phyloP scores from a whole-genome alignment of 2,113 vertebrate species.

The Labeo rohita region DNA sequence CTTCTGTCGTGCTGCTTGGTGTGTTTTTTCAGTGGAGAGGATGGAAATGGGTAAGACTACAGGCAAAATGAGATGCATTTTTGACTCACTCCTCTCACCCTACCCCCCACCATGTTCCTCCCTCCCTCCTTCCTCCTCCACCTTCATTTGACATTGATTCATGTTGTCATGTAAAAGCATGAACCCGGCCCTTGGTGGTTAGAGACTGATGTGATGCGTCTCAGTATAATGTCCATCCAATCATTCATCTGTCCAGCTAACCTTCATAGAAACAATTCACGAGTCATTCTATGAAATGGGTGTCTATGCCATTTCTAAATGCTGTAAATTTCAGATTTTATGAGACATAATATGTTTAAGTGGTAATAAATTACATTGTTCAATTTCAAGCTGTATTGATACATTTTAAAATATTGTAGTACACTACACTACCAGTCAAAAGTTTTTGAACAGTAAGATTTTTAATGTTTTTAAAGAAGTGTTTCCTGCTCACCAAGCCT shows the following conservation, averaged over 20 bases:
- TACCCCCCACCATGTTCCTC: not conserved
- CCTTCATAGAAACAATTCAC: not conserved
- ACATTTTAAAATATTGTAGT: not conserved
- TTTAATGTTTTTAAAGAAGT: too few relatives aligned
- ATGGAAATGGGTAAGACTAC: constrained; percentile 71
- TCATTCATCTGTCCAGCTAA: not conserved
- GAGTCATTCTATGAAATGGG: not conserved
- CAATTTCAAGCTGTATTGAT: not conserved
- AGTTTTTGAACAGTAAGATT: too few relatives aligned
- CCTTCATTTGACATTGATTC: constrained; percentile 58
- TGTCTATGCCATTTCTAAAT: not conserved
- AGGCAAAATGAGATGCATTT: constrained; percentile 40
- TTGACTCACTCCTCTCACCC: not conserved
- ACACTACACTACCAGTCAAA: too few relatives aligned
- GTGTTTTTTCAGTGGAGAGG: constrained; percentile 71
- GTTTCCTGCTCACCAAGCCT: too few relatives aligned
- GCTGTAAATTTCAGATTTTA: not conserved
- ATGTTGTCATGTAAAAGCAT: constrained; percentile 32
- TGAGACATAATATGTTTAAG: not conserved
- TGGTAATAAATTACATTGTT: not conserved
- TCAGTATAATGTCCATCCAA: not conserved
- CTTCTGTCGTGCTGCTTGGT: constrained; percentile 66
- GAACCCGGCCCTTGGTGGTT: not conserved
- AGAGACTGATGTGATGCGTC: not conserved
- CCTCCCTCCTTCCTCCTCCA: not conserved